Conservation (phyloP, 2,797 vertebrate species). For the Salmo trutta region DNA sequence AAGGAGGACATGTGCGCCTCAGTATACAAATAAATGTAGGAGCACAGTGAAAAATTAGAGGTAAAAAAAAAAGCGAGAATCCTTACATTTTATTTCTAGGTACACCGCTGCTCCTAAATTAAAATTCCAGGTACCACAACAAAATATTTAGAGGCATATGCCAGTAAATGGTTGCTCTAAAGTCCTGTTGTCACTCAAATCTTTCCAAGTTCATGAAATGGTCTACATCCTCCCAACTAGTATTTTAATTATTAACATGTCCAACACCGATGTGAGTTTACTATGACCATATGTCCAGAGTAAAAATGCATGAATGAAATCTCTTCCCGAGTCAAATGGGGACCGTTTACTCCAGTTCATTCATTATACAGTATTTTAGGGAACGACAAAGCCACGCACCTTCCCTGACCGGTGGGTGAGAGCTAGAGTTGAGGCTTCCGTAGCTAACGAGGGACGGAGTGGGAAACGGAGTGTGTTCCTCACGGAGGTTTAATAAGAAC, state of each 20-base stretch:
- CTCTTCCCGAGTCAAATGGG: neutral
- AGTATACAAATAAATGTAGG: no score
- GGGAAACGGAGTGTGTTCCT: neutral
- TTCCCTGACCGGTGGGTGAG: neutral
- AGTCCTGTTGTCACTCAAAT: no score
- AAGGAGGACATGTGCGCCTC: no score
- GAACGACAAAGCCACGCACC: neutral
- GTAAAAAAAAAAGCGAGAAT: no score
- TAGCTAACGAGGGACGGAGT: constrained; percentile 31
- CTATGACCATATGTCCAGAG: neutral
- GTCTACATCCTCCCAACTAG: neutral
- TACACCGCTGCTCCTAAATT: no score
- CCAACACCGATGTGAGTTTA: neutral
- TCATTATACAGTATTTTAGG: neutral
- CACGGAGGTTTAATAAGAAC: no score
- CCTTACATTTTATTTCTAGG: no score
- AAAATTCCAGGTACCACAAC: no score
- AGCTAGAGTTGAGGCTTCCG: constrained; percentile 4
- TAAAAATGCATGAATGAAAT: neutral
- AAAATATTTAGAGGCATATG: no score
- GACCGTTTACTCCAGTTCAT: neutral
- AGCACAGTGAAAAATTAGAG: no score
- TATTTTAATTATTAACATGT: neutral
- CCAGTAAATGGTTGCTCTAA: no score
- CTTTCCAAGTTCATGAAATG: neutral